A percentile compares a stretch with the other conserved stretches of the same genome.
Conservation (phyloP, 2,113 vertebrate species). For the Thalassoma bifasciatum region DNA sequence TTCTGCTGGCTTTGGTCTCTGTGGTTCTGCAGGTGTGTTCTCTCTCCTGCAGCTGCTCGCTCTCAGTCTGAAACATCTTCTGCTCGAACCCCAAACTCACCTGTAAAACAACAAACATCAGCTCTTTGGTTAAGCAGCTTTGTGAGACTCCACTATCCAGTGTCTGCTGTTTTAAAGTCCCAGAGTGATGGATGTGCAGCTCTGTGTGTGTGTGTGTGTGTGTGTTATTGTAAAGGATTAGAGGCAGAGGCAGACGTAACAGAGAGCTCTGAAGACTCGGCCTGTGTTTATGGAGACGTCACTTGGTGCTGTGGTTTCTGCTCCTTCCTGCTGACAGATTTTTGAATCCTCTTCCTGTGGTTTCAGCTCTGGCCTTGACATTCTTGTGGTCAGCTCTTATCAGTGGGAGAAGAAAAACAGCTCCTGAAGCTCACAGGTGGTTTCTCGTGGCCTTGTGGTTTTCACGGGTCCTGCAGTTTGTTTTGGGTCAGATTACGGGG, state of each 20-base stretch:
- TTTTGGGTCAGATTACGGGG: too few relatives aligned
- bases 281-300: background rate
- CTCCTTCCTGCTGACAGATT: background rate
- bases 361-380: background rate
- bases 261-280: constrained; percentile 47
- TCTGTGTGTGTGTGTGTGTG: constrained; percentile 36
- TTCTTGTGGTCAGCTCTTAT: too few relatives aligned
- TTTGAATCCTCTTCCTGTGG: background rate
- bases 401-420: background rate
- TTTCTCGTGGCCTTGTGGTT: background rate
- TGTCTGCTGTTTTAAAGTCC: constrained; percentile 52
- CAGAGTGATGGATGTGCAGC: constrained; percentile 44
- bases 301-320: too few relatives aligned
- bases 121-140: constrained; percentile 36
- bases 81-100: constrained; percentile 30
- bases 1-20: constrained; percentile 45
- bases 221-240: constrained; percentile 69
- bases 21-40: constrained; percentile 45
- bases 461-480: background rate
- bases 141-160: constrained; percentile 29
- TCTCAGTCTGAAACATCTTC: too few relatives aligned
- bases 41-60: too few relatives aligned
- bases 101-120: constrained; percentile 69
- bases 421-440: background rate
- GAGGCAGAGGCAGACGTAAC: constrained; percentile 32